Evolutionary conservation across 2,797 vertebrate species (phyloP), one percentile per base, ranked within the genome.

Genomic region (Austrolebias charrua): DNA sequence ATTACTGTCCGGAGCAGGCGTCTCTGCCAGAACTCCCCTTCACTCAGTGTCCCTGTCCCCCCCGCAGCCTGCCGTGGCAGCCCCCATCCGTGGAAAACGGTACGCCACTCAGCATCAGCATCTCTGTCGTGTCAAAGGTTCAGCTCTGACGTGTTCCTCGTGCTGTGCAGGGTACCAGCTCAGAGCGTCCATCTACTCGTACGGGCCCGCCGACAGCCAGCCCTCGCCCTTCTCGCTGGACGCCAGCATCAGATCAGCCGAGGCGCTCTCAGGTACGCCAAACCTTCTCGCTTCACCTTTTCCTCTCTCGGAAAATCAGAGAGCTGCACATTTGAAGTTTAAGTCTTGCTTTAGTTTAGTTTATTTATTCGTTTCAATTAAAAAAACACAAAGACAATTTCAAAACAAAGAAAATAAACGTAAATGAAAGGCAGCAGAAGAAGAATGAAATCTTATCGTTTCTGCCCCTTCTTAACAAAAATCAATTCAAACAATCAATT

Each of bases 141-240:
- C 24, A 74, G 15, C 29, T 63, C 16, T 2, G 28, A 52, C 60
- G 7, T 24, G 29, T 28, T 16, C n/a, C 52, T 50, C 4, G 31
- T 38, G 11, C 43, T 61, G 48, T 66, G 55, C 90, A 99, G 97
- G 95, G 75, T 98, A 96, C 88, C 96, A 99, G 88, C 93, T 98
- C 81, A 95, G 94, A 81, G 97, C 96, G 81, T 97, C 96, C 24
- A 96, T 99, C 84, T 98, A 97, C 91, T 95, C 95, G 76, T 99
- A 96, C 84, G 93, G 93, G 53, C 91, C 95, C 7, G 90, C 95
- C 8, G 96, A 99, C 62, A 90, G 93, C 59, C 96, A 96, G 91
- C 85, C 95, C 28, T 90, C 95, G 29, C 93, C 95, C 18, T 96
- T 97, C 82, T 86, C 94, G 4, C 88, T 97, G 85, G 97, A 99